A percentile compares a stretch with the other conserved stretches of the same genome.
Conservation (phyloP, 2,113 vertebrate genomes). For the Gymnobelideus leadbeateri region DNA sequence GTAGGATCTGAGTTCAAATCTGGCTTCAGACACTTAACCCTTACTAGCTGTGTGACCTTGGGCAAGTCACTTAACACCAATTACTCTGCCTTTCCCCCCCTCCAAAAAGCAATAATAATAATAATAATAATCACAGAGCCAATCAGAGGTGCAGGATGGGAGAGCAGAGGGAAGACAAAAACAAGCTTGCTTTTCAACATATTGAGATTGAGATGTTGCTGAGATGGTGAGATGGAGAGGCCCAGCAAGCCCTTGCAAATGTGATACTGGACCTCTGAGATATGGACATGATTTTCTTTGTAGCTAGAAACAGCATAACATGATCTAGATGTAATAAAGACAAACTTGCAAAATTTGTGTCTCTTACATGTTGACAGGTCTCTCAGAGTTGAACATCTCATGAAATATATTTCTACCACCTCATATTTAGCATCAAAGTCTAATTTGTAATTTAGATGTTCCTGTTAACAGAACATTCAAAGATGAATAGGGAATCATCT, state of each 20-base stretch:
- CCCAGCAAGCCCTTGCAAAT: neutral
- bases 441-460: neutral
- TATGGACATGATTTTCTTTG: neutral
- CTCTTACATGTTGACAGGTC: neutral
- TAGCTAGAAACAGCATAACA: neutral
- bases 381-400: neutral
- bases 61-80: no score
- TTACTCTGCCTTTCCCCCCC: no score
- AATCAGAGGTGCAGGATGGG: neutral
- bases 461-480: slow-evolving; percentile 13
- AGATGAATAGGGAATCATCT: neutral
- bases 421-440: neutral
- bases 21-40: no score
- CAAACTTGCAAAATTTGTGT: neutral
- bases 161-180: neutral
- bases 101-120: no score
- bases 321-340: neutral
- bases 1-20: no score
- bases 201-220: neutral
- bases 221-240: neutral
- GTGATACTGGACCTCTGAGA: neutral
- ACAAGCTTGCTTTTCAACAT: neutral
- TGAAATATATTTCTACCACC: neutral
- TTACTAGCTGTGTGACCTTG: no score
- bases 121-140: neutral